Conservation (phyloP, 2,797 vertebrate genomes). For the Eutrigla gurnardus region DNA sequence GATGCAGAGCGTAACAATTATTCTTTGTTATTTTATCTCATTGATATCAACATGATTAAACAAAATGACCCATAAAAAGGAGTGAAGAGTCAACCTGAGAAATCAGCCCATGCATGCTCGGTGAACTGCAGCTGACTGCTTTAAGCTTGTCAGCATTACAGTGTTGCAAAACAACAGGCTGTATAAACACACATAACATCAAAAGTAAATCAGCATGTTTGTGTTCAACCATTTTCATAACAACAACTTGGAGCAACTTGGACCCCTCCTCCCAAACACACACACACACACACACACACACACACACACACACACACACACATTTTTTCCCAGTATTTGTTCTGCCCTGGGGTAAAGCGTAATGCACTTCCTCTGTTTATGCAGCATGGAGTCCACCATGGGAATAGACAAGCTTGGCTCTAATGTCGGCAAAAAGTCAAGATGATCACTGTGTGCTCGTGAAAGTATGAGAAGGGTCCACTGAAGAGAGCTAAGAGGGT, state of each 20-base stretch:
- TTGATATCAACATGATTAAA: background rate
- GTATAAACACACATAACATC: slow-evolving; percentile 8
- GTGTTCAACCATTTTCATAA: slow-evolving; percentile 31
- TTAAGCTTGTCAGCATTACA: background rate
- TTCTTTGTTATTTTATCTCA: background rate
- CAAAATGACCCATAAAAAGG: background rate
- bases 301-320: background rate
- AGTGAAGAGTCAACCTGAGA: slow-evolving; percentile 6
- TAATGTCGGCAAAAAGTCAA: slow-evolving; percentile 74
- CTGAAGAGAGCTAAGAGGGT: slow-evolving; percentile 67
- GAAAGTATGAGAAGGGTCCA: slow-evolving; percentile 68
- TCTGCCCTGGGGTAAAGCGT: slow-evolving; percentile 40
- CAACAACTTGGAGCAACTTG: slow-evolving; percentile 5
- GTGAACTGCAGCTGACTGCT: background rate
- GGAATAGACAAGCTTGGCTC: slow-evolving; percentile 53
- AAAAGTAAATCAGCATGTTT: slow-evolving; percentile 40
- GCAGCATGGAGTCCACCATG: slow-evolving; percentile 34
- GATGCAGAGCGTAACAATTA: background rate
- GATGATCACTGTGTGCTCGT: slow-evolving; percentile 67
- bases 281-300: background rate
- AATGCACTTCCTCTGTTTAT: slow-evolving; percentile 77
- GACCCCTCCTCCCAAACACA: too few relatives aligned
- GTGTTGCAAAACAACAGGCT: background rate
- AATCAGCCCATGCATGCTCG: background rate
- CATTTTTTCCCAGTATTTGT: slow-evolving; percentile 10